These are phyloP conservation scores for Dallia pectoralis DNA, from an alignment of 2,797 vertebrate species.

Conservation along the genomic window DNA sequence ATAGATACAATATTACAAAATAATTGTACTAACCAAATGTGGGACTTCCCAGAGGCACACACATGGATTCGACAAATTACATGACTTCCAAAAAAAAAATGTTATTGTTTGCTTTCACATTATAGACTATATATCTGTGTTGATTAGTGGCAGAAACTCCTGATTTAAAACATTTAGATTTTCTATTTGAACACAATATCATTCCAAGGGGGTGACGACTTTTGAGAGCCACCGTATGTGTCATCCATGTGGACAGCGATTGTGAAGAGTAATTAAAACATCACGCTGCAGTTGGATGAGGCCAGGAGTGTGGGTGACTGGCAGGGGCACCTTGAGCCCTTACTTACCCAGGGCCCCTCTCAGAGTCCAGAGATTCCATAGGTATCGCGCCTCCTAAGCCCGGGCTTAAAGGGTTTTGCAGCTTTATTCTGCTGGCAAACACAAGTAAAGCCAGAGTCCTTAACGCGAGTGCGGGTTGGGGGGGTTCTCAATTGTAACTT, in stretches of 20 bases:
- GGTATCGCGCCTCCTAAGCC: constrained; percentile 16
- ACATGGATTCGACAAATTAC: no score
- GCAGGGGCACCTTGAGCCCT: constrained; percentile 4
- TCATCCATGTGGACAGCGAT: background rate
- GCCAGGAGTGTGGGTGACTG: background rate
- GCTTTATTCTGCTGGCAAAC: constrained; percentile 15
- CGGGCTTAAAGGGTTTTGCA: constrained; percentile 18
- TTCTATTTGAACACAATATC: no score
- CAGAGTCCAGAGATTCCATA: constrained; percentile 10
- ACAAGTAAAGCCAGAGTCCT: background rate
- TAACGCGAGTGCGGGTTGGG: background rate
- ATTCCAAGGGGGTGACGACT: no score
- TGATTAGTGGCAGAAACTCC: no score
- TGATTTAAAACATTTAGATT: no score
- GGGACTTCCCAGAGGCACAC: no score
- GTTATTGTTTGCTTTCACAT: no score
- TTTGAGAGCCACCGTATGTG: background rate
- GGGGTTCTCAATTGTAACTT: background rate
- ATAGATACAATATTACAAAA: no score
- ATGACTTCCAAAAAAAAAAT: no score
- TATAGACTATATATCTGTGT: no score
- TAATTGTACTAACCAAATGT: no score
- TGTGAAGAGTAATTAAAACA: background rate
- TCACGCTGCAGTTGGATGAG: background rate
- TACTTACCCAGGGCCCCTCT: background rate